phyloP scores from a whole-genome alignment of 2,888 invertebrate genomes.

The Fragum fragum region DNA sequence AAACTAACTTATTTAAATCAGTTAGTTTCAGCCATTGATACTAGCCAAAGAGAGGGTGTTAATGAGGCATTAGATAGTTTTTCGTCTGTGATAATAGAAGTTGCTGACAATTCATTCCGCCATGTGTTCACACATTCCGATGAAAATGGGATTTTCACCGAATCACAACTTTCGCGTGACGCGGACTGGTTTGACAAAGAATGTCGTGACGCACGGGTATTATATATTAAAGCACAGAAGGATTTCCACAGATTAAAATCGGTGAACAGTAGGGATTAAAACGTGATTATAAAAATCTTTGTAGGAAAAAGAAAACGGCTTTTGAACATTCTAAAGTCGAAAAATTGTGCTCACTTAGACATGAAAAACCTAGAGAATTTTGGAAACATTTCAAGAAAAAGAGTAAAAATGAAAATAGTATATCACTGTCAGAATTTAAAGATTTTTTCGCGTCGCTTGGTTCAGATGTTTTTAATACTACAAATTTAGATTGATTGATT shows the following conservation, averaged over 20 bases:
- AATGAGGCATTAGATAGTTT: background rate
- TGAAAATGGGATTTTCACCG: background rate
- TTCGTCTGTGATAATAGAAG: background rate
- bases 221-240: background rate
- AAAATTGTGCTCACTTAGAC: background rate
- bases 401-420: background rate
- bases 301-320: background rate
- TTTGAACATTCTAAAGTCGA: background rate
- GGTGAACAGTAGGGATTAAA: background rate
- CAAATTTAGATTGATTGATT: background rate
- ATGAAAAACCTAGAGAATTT: constrained; percentile 10
- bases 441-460: background rate
- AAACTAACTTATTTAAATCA: constrained; percentile 11
- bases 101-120: constrained; percentile 8
- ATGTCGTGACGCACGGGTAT: background rate
- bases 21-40: background rate
- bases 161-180: background rate
- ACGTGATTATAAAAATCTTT: background rate
- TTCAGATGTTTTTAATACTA: background rate
- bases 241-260: constrained; percentile 14
- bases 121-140: background rate
- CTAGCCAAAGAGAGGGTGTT: background rate
- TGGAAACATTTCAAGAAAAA: constrained; percentile 24
- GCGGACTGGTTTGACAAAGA: constrained; percentile 22
- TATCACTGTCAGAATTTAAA: background rate